Percentiles rank a stretch among this genome's conserved stretches.
phyloP scores from a whole-genome alignment of 2,113 vertebrate species.

The Perca fluviatilis region DNA sequence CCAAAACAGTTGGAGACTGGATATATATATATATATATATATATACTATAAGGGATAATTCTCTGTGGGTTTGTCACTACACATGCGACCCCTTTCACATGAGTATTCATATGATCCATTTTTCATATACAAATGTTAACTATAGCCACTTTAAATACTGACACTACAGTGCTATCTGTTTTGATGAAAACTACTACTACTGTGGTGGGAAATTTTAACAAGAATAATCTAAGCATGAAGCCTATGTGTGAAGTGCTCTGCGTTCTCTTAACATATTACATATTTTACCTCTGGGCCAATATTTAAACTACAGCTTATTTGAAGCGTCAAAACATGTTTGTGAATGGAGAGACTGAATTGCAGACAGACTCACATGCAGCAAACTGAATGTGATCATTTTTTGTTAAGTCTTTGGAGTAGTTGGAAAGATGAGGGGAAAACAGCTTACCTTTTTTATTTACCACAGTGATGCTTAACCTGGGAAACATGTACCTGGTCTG shows the following conservation, averaged over 20 bases:
- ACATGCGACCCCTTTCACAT: not conserved
- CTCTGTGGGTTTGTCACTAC: not conserved
- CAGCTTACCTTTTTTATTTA: slow-evolving; percentile 75
- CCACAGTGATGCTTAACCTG: slow-evolving; percentile 56
- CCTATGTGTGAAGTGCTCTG: slow-evolving; percentile 4
- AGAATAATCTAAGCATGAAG: slow-evolving; percentile 26
- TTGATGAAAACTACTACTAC: not conserved
- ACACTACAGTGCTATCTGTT: not conserved
- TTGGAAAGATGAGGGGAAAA: slow-evolving; percentile 30
- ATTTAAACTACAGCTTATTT: slow-evolving; percentile 52
- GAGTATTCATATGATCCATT: not conserved
- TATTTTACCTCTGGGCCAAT: slow-evolving; percentile 32
- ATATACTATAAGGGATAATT: not conserved
- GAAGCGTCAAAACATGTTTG: slow-evolving; percentile 66
- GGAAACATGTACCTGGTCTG: slow-evolving; percentile 61
- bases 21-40: no score
- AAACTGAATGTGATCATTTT: slow-evolving; percentile 55
- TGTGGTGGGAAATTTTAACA: slow-evolving; percentile 29
- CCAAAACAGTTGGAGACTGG: no score
- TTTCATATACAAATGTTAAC: not conserved
- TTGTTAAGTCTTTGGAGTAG: slow-evolving; percentile 39
- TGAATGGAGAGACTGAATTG: slow-evolving; percentile 43
- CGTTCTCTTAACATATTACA: slow-evolving; percentile 38
- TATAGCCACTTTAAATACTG: not conserved
- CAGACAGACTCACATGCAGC: slow-evolving; percentile 39